Conservation (phyloP, 2,888 invertebrate genomes). For the Drosophila ustulata region DNA sequence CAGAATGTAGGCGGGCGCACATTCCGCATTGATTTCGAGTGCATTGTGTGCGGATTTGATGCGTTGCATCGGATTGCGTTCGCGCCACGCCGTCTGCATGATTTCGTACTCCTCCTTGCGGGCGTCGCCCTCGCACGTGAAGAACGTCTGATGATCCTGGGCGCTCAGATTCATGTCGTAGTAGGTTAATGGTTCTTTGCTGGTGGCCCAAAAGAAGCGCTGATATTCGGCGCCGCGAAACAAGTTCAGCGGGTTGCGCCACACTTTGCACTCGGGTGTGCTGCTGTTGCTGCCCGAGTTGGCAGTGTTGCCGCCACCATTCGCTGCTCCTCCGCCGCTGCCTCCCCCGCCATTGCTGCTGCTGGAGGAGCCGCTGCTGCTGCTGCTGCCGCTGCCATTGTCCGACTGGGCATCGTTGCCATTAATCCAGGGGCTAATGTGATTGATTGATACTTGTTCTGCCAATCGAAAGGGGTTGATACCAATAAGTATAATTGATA, state of each 20-base stretch:
- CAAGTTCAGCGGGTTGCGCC: conserved; percentile 98
- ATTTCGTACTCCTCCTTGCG: conserved; percentile 96
- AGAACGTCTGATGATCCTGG: conserved; percentile 99
- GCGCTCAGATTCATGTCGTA: conserved; percentile 99
- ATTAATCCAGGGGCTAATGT: conserved; percentile 97
- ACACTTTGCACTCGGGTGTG: conserved; percentile 94
- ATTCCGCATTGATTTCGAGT: conserved; percentile 94
- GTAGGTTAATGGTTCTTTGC: conserved; percentile 97
- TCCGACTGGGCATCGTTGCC: conserved; percentile 87
- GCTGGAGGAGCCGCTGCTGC: conserved; percentile 64
- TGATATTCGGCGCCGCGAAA: conserved; percentile 98
- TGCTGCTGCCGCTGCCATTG: conserved; percentile 71
- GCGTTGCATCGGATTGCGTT: conserved; percentile 95
- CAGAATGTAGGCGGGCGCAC: conserved; percentile 97
- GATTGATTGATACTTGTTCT: conserved; percentile 97
- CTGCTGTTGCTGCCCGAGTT: conserved; percentile 62
- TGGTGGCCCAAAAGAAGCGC: conserved; percentile 95
- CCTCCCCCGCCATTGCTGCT: conserved; percentile 51
- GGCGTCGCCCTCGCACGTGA: conserved; percentile 94
- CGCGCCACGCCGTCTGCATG: conserved; percentile 98
- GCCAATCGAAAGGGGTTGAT: conserved; percentile 75
- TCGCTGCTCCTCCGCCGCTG: conserved; percentile 32
- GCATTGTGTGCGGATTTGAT: conserved; percentile 96
- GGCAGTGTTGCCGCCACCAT: conserved; percentile 25
- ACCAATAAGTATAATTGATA: background rate